Conservation (phyloP, 2,888 invertebrate genomes). For the Euplexia lucipara region DNA sequence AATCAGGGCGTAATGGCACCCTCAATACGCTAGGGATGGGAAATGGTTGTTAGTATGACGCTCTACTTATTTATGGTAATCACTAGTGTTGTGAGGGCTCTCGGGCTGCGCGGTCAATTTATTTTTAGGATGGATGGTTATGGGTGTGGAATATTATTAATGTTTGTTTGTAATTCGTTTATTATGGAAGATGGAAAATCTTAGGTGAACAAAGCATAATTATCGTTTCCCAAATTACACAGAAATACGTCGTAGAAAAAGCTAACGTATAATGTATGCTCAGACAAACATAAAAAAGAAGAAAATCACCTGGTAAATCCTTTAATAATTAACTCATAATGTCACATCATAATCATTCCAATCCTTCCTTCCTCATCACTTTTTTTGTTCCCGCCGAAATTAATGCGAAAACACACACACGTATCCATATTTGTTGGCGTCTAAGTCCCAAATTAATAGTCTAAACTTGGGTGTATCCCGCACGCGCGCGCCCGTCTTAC, state of each 20-base stretch:
- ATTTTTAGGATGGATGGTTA: slow-evolving; percentile 61
- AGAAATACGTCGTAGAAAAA: too few species aligned
- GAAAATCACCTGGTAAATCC: too few species aligned
- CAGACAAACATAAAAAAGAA: too few species aligned
- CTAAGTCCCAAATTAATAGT: slow-evolving; percentile 90
- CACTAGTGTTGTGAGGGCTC: slow-evolving; percentile 65
- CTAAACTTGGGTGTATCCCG: slow-evolving; percentile 87
- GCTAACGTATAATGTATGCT: too few species aligned
- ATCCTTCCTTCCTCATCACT: slow-evolving; percentile 23
- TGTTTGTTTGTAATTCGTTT: slow-evolving; percentile 24
- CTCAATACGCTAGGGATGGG: slow-evolving; percentile 73
- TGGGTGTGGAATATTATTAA: slow-evolving; percentile 41
- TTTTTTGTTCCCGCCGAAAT: slow-evolving; percentile 47
- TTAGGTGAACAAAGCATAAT: too few species aligned
- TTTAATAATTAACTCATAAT: background rate
- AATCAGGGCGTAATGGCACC: slow-evolving; percentile 80
- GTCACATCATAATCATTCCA: background rate
- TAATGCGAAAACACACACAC: slow-evolving; percentile 70
- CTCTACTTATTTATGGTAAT: slow-evolving; percentile 81
- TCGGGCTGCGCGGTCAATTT: slow-evolving; percentile 59
- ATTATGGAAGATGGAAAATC: background rate
- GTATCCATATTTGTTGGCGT: slow-evolving; percentile 82
- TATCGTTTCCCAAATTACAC: background rate
- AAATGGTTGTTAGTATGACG: slow-evolving; percentile 72
- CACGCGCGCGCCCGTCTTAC: slow-evolving; percentile 77